phyloP scores from a whole-genome alignment of 2,113 vertebrate species.

The Himantopus leucocephalus region DNA sequence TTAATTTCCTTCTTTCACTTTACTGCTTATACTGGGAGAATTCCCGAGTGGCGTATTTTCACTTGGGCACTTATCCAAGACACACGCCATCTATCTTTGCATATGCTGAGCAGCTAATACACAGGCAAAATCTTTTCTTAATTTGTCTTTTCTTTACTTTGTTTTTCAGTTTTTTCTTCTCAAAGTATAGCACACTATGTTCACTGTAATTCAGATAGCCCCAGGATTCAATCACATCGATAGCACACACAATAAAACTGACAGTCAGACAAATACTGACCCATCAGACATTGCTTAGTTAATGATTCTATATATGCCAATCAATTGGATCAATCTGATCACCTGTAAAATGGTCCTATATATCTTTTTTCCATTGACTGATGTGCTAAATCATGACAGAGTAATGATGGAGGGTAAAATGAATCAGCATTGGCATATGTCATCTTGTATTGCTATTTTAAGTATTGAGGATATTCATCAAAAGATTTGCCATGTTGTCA shows the following conservation, averaged over 20 bases:
- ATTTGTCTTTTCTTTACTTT: background rate
- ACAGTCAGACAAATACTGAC: slow-evolving; percentile 7
- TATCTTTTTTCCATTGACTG: background rate
- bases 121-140: background rate
- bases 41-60: background rate
- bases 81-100: background rate
- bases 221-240: background rate
- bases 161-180: background rate
- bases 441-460: background rate
- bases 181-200: background rate
- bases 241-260: background rate
- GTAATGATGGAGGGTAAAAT: background rate
- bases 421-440: background rate
- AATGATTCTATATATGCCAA: background rate
- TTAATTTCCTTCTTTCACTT: background rate
- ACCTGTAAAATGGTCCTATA: background rate
- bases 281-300: background rate
- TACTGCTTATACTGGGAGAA: background rate
- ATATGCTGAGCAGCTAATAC: background rate
- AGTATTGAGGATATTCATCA: slow-evolving; percentile 15
- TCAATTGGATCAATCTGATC: slow-evolving; percentile 17
- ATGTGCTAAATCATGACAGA: background rate
- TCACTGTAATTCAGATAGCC: background rate
- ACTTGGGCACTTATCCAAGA: background rate
- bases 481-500: background rate